Evolutionary conservation across 2,113 vertebrate genomes (phyloP).

Genomic region (Syngnathus scovelli): DNA sequence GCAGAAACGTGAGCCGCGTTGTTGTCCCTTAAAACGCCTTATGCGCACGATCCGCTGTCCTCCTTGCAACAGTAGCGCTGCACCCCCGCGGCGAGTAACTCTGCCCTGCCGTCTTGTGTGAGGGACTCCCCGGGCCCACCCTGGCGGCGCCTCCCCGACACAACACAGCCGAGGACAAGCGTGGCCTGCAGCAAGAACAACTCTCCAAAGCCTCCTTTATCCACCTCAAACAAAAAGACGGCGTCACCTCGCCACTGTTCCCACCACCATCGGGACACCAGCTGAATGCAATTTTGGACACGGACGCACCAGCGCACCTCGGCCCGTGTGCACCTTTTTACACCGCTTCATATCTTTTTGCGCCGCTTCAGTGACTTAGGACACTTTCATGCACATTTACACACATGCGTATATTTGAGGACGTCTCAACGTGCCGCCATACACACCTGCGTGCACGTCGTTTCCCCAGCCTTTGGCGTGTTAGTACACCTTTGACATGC

Average conservation of each 20-base stretch:
- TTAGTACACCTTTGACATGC: neutral
- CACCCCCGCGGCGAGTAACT: constrained; percentile 67
- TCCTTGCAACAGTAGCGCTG: constrained; percentile 39
- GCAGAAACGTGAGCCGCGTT: constrained; percentile 61
- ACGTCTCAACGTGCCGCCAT: neutral
- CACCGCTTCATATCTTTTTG: no score
- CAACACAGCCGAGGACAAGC: constrained; percentile 53
- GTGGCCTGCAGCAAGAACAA: constrained; percentile 67
- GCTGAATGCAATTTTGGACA: constrained; percentile 58
- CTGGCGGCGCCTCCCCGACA: constrained; percentile 6
- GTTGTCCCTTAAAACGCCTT: constrained; percentile 57
- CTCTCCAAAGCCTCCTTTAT: constrained; percentile 69
- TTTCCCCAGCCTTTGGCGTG: constrained; percentile 12
- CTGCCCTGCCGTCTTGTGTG: constrained; percentile 51
- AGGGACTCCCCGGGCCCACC: constrained; percentile 43
- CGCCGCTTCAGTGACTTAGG: no score
- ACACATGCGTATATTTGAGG: no score
- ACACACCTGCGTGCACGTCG: neutral
- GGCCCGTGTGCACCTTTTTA: no score
- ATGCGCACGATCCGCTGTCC: constrained; percentile 62
- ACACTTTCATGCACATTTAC: neutral
- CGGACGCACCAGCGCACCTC: constrained; percentile 6
- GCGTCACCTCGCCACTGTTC: constrained; percentile 65
- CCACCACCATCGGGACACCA: constrained; percentile 53
- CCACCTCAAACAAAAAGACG: constrained; percentile 55